Evolutionary conservation across 2,113 vertebrate genomes (phyloP).

Genomic region (Nannospalax galili): DNA sequence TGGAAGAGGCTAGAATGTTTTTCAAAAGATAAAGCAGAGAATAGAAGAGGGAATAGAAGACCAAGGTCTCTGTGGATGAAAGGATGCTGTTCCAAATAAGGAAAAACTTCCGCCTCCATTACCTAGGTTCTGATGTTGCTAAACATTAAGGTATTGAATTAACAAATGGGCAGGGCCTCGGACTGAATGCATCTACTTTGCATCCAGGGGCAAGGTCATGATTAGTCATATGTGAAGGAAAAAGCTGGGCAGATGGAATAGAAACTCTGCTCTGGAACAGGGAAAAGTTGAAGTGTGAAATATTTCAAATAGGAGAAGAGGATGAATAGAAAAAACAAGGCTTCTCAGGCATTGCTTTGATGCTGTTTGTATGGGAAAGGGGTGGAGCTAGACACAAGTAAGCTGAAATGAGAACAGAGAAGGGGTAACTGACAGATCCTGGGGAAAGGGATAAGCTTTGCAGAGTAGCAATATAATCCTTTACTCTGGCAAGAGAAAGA

Average conservation of each 20-base stretch:
- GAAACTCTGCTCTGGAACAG: not conserved
- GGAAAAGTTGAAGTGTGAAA: not conserved
- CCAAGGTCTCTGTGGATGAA: not conserved
- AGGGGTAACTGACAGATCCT: not conserved
- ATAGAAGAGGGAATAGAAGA: not conserved
- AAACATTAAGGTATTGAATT: slow-evolving; percentile 5
- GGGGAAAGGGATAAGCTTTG: not conserved
- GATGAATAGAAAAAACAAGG: not conserved
- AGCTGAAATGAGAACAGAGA: slow-evolving; percentile 17
- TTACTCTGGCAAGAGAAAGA: not conserved
- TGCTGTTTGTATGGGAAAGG: not conserved
- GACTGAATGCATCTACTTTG: not conserved
- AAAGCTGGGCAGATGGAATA: not conserved
- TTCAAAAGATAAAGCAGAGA: not conserved
- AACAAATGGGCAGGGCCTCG: not conserved
- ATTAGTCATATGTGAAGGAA: not conserved
- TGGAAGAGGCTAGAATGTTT: not conserved
- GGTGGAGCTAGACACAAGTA: not conserved
- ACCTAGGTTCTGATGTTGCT: slow-evolving; percentile 8
- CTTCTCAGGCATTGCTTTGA: not conserved
- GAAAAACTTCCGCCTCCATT: not conserved
- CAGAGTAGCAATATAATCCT: not conserved
- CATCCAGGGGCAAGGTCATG: not conserved
- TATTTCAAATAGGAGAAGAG: not conserved
- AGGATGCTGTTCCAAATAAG: not conserved